phyloP scores from a whole-genome alignment of 2,113 vertebrate species.

The Plecotus auritus region DNA sequence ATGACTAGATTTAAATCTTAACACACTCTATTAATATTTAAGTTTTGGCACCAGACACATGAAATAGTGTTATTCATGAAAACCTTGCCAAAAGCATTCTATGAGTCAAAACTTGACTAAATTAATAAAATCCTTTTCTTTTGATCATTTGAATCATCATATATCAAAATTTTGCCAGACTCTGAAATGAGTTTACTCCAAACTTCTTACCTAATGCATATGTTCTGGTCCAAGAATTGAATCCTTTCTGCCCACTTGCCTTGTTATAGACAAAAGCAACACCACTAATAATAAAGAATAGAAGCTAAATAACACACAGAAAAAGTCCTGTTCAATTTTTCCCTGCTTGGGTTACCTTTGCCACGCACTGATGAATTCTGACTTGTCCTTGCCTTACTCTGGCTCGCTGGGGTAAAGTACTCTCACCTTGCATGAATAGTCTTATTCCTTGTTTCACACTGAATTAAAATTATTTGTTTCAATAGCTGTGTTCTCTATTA shows the following conservation, averaged over 20 bases:
- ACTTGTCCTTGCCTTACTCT: neutral
- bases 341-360: neutral
- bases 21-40: conserved; percentile 66
- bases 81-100: conserved; percentile 57
- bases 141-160: conserved; percentile 42
- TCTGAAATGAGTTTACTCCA: conserved; percentile 10
- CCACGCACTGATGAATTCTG: neutral
- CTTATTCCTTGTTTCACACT: neutral
- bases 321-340: neutral
- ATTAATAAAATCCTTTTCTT: conserved; percentile 36
- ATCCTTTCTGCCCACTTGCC: neutral
- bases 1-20: conserved; percentile 62
- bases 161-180: conserved; percentile 6
- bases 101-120: conserved; percentile 56
- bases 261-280: neutral
- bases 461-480: neutral
- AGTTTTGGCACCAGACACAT: conserved; percentile 50
- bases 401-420: neutral
- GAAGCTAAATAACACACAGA: neutral
- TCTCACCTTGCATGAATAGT: neutral
- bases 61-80: conserved; percentile 60
- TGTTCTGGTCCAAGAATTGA: neutral
- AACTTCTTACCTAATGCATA: neutral
- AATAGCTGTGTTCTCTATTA: neutral
- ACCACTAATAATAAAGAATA: neutral